These are phyloP conservation scores for Paragorgia papillata DNA, from an alignment of 92 coral and sea anemone genomes.

Conservation along the genomic window DNA sequence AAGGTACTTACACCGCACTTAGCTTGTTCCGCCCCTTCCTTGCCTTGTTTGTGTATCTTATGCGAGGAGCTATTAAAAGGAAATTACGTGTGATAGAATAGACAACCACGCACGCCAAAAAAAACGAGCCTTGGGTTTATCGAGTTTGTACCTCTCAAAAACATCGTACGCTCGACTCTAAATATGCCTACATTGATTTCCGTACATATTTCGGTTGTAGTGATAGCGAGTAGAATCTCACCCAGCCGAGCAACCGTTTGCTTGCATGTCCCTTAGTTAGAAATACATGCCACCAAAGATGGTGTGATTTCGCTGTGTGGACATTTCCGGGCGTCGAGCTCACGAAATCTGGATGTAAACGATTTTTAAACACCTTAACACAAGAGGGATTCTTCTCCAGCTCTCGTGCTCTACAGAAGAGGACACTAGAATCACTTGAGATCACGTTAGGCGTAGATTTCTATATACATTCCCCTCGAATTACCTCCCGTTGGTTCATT, in stretches of 20 bases:
- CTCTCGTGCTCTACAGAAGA: constrained; percentile 24
- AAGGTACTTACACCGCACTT: constrained; percentile 25
- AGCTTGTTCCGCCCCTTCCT: constrained; percentile 31
- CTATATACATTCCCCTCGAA: no score
- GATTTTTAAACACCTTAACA: constrained; percentile 42
- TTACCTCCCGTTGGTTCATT: no score
- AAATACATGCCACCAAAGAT: not conserved
- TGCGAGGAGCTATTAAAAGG: constrained; percentile 32
- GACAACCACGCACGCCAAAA: not conserved
- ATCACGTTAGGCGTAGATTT: no score
- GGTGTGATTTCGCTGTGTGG: constrained; percentile 1
- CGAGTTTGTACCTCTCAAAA: not conserved
- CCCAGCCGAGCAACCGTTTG: no score
- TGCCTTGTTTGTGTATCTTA: constrained; percentile 30
- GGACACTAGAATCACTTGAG: constrained; percentile 36
- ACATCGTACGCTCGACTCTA: no score
- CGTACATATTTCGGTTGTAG: no score
- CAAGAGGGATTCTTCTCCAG: constrained; percentile 38
- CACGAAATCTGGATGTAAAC: constrained; percentile 17
- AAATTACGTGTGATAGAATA: constrained; percentile 22
- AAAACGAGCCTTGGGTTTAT: not conserved
- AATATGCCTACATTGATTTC: no score
- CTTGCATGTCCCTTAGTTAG: constrained; percentile 1
- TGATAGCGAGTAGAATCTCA: no score
- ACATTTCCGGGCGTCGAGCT: constrained; percentile 27